A percentile compares a stretch with the other conserved stretches of the same genome.
These are phyloP conservation scores for Rhea americana DNA, from an alignment of 2,113 vertebrate species.

Conservation along the genomic window DNA sequence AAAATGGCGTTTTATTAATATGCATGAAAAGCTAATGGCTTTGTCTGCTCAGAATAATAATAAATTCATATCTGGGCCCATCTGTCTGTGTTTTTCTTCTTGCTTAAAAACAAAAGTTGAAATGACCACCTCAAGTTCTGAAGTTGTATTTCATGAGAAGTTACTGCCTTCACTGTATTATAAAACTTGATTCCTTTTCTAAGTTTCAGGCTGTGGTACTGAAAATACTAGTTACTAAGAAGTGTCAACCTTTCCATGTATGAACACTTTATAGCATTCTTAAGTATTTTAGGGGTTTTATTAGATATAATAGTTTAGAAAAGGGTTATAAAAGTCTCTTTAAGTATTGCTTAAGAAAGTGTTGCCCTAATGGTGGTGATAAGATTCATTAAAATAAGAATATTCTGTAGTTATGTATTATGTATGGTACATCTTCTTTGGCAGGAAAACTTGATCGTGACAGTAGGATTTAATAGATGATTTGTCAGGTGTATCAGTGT, in stretches of 20 bases:
- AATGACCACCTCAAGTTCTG: not conserved
- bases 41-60: not conserved
- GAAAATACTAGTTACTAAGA: not conserved
- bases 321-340: not conserved
- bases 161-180: not conserved
- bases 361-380: not conserved
- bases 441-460: not conserved
- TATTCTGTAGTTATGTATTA: not conserved
- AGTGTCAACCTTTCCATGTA: not conserved
- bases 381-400: not conserved
- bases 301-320: not conserved
- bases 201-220: not conserved
- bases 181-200: not conserved
- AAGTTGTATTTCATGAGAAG: not conserved
- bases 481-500: not conserved
- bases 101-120: not conserved
- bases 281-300: not conserved
- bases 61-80: not conserved
- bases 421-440: not conserved
- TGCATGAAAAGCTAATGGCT: not conserved
- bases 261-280: not conserved
- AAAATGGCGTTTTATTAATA: constrained; percentile 1
- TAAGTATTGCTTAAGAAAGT: not conserved
- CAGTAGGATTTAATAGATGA: not conserved
- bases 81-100: not conserved